phyloP scores from a whole-genome alignment of 2,113 vertebrate species.

The Camelus dromedarius region DNA sequence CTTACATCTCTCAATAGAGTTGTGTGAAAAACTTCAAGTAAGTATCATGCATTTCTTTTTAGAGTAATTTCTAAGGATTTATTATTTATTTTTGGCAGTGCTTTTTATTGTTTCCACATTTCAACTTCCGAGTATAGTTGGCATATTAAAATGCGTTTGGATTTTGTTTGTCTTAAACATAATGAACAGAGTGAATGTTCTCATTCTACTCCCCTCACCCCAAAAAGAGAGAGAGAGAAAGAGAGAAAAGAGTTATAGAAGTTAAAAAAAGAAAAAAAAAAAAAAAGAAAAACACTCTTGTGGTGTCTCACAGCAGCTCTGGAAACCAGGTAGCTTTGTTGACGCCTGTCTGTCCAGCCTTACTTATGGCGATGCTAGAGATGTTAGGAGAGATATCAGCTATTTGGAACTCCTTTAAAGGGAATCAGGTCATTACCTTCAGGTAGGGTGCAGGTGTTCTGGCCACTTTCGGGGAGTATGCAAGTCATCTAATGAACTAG shows the following conservation, averaged over 20 bases:
- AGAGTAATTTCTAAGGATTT: not conserved
- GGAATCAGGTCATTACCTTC: not conserved
- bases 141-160: not conserved
- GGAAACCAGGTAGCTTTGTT: not conserved
- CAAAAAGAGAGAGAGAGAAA: too few species aligned
- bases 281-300: not conserved
- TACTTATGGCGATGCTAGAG: not conserved
- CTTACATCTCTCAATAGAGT: not conserved
- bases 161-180: not conserved
- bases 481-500: not conserved
- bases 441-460: not conserved
- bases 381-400: not conserved
- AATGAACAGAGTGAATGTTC: not conserved
- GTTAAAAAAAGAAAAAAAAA: not conserved
- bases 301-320: not conserved
- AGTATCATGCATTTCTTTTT: not conserved
- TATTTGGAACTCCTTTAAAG: not conserved
- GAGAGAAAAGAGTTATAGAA: not conserved
- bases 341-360: not conserved
- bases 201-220: not conserved
- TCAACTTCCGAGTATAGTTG: not conserved
- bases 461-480: not conserved
- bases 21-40: conserved; percentile 2
- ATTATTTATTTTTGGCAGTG: not conserved
- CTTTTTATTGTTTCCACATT: not conserved